Evolutionary conservation across 2,888 invertebrate genomes (phyloP).

Genomic region (Himalopsyche anomala): DNA sequence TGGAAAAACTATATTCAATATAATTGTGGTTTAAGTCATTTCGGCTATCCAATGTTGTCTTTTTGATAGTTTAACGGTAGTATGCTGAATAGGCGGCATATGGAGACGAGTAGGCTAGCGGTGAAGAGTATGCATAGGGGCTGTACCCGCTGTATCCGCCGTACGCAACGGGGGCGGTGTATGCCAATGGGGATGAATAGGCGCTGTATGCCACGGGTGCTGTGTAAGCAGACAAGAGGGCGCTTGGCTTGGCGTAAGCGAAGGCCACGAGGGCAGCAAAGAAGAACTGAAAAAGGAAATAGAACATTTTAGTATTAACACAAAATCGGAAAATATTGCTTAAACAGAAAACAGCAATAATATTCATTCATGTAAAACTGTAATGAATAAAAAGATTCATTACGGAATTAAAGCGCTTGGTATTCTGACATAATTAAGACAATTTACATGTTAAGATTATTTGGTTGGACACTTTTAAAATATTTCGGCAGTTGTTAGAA

Average conservation of each 20-base stretch:
- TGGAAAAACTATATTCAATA: not conserved
- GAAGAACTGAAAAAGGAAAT: slow-evolving; percentile 61
- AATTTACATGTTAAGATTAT: too few species aligned
- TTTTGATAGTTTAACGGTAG: slow-evolving; percentile 19
- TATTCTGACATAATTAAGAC: too few species aligned
- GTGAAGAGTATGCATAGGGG: slow-evolving; percentile 60
- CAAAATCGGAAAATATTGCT: not conserved
- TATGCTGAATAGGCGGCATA: slow-evolving; percentile 67
- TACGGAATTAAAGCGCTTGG: too few species aligned
- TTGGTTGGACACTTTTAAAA: not conserved
- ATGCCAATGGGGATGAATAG: slow-evolving; percentile 59
- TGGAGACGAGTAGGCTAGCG: slow-evolving; percentile 67
- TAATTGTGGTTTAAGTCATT: not conserved
- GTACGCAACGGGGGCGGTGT: slow-evolving; percentile 56
- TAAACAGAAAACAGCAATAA: not conserved
- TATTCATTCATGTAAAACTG: too few species aligned
- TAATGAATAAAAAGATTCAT: too few species aligned
- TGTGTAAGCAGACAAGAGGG: slow-evolving; percentile 65
- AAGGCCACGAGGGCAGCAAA: slow-evolving; percentile 62
- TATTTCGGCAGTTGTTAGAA: not conserved
- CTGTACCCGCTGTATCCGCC: slow-evolving; percentile 58
- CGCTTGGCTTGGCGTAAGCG: slow-evolving; percentile 64
- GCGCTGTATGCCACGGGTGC: slow-evolving; percentile 69
- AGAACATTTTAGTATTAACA: slow-evolving; percentile 7
- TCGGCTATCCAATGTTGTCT: slow-evolving; percentile 33